Conservation (phyloP, 2,888 invertebrate genomes). For the Scelioninae gen. 1 region DNA sequence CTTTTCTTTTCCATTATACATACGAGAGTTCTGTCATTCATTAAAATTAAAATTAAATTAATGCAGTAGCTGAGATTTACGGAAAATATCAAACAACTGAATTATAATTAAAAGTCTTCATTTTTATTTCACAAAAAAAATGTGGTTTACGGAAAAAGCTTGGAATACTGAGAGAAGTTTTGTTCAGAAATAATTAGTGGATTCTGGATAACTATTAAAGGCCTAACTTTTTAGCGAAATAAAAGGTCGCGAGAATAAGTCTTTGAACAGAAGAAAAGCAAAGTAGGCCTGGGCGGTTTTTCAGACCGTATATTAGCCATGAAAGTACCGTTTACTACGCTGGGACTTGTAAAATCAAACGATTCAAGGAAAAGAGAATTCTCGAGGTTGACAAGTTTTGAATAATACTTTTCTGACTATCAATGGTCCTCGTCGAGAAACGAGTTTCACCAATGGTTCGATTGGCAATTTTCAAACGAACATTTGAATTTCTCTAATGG, state of each 20-base stretch:
- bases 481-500: conserved; percentile 55
- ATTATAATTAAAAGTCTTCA: neutral
- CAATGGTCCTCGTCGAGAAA: conserved; percentile 27
- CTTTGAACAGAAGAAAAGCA: conserved; percentile 55
- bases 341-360: conserved; percentile 13
- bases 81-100: too few relatives aligned
- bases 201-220: conserved; percentile 30
- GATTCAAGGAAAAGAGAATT: conserved; percentile 15
- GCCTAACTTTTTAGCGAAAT: conserved; percentile 29
- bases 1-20: neutral
- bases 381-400: conserved; percentile 60
- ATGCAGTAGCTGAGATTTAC: too few relatives aligned
- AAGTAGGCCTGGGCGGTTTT: conserved; percentile 46
- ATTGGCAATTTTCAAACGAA: conserved; percentile 36
- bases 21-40: too few relatives aligned
- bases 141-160: neutral
- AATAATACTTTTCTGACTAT: conserved; percentile 45
- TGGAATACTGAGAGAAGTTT: conserved; percentile 12
- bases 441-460: conserved; percentile 7
- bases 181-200: conserved; percentile 50
- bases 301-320: conserved; percentile 47
- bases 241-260: conserved; percentile 46
- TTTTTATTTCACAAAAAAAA: conserved; percentile 11
- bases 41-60: too few relatives aligned
- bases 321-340: conserved; percentile 23